Evolutionary conservation across 37 sponge, comb jelly and placozoan species (phyloP).

Genomic region (Hormiphora californensis): DNA sequence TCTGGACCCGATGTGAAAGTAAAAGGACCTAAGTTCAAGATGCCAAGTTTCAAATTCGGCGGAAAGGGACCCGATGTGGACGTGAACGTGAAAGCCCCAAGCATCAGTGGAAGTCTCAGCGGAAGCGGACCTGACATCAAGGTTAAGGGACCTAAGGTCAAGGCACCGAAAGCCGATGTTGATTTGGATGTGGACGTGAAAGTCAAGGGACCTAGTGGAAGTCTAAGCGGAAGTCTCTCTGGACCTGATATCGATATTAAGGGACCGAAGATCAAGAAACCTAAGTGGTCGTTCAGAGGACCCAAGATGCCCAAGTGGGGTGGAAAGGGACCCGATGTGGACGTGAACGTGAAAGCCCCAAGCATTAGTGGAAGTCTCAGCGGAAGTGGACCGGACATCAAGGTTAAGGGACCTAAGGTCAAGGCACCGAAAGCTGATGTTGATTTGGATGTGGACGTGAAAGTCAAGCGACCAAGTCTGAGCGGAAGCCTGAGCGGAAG

Average conservation of each 20-base stretch:
- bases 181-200: conserved; percentile 31
- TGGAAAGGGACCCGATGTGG: too few species aligned
- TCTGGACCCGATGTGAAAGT: not conserved
- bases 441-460: conserved; percentile 15
- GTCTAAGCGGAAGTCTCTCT: not conserved
- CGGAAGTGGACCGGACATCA: not conserved
- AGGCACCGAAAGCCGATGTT: conserved; percentile 14
- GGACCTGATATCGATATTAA: conserved; percentile 1
- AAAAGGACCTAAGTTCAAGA: too few species aligned
- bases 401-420: not conserved
- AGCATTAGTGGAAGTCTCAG: not conserved
- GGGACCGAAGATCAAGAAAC: not conserved
- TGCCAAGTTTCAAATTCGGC: too few species aligned
- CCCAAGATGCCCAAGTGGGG: not conserved
- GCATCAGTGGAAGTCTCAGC: not conserved
- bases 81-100: not conserved
- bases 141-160: conserved; percentile 1
- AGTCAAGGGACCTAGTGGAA: conserved; percentile 2
- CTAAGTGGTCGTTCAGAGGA: conserved; percentile 3
- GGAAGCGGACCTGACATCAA: not conserved
- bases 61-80: not conserved
- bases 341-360: too few species aligned
- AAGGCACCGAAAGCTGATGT: conserved; percentile 25
- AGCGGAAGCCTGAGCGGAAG: not conserved
- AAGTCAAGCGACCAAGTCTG: not conserved